Conservation (phyloP, 1,140 invertebrate species). For the Hycleus phaleratus region DNA sequence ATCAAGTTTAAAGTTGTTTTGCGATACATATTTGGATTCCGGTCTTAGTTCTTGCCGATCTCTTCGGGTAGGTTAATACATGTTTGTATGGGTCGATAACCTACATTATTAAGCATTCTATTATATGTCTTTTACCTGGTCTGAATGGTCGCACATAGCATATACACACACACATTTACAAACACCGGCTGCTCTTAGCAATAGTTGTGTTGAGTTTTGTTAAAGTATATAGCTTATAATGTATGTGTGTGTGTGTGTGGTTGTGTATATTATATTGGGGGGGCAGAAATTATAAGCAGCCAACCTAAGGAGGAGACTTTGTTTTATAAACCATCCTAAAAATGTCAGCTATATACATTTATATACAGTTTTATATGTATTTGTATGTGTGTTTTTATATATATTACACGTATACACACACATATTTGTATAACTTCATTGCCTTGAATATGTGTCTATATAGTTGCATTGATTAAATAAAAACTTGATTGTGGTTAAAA, state of each 20-base stretch:
- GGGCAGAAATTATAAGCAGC: too few species aligned
- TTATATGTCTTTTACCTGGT: slow-evolving; percentile 39
- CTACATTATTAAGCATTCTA: slow-evolving; percentile 42
- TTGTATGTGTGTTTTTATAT: slow-evolving; percentile 1
- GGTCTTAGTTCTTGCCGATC: neutral
- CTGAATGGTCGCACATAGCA: slow-evolving; percentile 29
- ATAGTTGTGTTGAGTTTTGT: too few species aligned
- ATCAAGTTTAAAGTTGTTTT: slow-evolving; percentile 13
- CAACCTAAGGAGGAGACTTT: slow-evolving; percentile 19
- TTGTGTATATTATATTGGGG: too few species aligned
- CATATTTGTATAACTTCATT: too few species aligned
- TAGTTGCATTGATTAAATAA: too few species aligned
- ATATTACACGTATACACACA: slow-evolving; percentile 8
- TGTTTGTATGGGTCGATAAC: slow-evolving; percentile 36
- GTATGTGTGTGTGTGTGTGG: too few species aligned
- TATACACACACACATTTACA: too few species aligned
- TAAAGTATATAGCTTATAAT: too few species aligned
- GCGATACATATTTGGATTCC: slow-evolving; percentile 4
- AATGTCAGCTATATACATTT: slow-evolving; percentile 29
- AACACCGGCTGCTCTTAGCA: too few species aligned
- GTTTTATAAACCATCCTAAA: slow-evolving; percentile 40
- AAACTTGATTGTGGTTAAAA: too few species aligned
- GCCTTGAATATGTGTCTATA: too few species aligned
- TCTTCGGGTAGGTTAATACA: slow-evolving; percentile 3
- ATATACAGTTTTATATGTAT: neutral